Evolutionary conservation across 2,797 vertebrate species (phyloP), one percentile per base, ranked within the genome.

Genomic region (Molossus molossus): DNA sequence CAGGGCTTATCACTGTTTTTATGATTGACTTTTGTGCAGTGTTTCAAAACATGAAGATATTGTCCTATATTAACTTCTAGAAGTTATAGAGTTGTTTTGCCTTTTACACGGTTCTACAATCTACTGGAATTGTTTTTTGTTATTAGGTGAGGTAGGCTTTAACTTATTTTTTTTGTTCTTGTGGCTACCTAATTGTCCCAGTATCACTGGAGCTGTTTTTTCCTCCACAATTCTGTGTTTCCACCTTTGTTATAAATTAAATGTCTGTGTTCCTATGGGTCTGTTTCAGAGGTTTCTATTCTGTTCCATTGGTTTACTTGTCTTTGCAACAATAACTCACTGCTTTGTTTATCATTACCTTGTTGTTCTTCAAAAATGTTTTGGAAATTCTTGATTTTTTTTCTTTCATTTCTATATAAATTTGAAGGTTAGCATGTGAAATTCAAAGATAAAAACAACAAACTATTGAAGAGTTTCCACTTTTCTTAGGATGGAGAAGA

Each of bases 381-480:
- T 84, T 91, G 57, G n/a, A 29, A 75, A 77, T 90, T n/a, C 25
- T 50, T 94, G 83, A 80, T 88, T 80, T 70, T 96, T 87, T 91
- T 45, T 72, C 94, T 88, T 91, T 9, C 18, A 60, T 93, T 91
- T 82, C 53, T 84, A 76, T 91, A 17, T 72, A 75, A 81, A 60
- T 84, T 83, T 69, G 55, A 73, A 58, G 33, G 18, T 23, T 64
- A 73, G 9, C 14, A 1, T 87, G 11, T 83, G 21, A 91, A 58
- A 9, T 57, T 37, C 45, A 53, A 75, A 55, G 50, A 45, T 50
- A 90, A 37, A 13, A 91, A 40, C 70, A 83, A 62, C 23, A 67
- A 94, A 48, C 17, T 77, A 37, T 17, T 95, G 8, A 6, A 89
- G 48, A 82, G 10, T 65, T 53, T 86, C 48, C 55, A 0, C 72